These are phyloP conservation scores for Philopotamus ludificatus DNA, from an alignment of 1,140 invertebrate genomes.

Conservation along the genomic window DNA sequence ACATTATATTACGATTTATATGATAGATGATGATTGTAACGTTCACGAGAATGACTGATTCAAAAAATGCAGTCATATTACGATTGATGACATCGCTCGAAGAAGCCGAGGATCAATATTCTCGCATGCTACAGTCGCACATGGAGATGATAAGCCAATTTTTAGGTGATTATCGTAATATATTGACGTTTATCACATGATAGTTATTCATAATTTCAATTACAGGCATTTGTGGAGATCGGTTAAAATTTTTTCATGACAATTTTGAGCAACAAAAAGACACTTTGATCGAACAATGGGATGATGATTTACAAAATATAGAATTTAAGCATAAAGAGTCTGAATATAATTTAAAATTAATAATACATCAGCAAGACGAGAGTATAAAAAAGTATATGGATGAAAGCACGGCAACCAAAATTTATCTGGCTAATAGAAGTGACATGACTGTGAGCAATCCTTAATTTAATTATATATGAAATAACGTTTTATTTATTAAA, in stretches of 20 bases:
- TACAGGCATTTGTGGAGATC: constrained; percentile 51
- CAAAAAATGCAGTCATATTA: constrained; percentile 66
- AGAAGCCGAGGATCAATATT: constrained; percentile 69
- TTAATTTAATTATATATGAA: neutral
- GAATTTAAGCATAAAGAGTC: constrained; percentile 48
- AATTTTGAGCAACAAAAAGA: constrained; percentile 58
- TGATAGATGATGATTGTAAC: constrained; percentile 57
- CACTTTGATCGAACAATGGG: constrained; percentile 53
- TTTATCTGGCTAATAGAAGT: constrained; percentile 30
- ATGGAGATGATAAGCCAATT: constrained; percentile 66
- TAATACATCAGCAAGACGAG: constrained; percentile 52
- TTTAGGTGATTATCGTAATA: constrained; percentile 56
- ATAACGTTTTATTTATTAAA: neutral
- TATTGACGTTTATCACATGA: constrained; percentile 1
- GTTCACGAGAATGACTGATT: constrained; percentile 61
- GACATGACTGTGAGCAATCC: too few species aligned
- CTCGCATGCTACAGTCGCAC: constrained; percentile 65
- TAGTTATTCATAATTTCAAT: constrained; percentile 2
- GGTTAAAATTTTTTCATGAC: constrained; percentile 56
- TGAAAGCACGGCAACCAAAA: constrained; percentile 14
- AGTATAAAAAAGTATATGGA: constrained; percentile 44
- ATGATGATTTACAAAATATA: constrained; percentile 49
- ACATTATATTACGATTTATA: neutral
- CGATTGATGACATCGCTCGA: constrained; percentile 65
- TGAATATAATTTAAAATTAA: constrained; percentile 49